These are phyloP conservation scores for Dendrolimus pini DNA, from an alignment of 2,888 invertebrate species.

Conservation along the genomic window DNA sequence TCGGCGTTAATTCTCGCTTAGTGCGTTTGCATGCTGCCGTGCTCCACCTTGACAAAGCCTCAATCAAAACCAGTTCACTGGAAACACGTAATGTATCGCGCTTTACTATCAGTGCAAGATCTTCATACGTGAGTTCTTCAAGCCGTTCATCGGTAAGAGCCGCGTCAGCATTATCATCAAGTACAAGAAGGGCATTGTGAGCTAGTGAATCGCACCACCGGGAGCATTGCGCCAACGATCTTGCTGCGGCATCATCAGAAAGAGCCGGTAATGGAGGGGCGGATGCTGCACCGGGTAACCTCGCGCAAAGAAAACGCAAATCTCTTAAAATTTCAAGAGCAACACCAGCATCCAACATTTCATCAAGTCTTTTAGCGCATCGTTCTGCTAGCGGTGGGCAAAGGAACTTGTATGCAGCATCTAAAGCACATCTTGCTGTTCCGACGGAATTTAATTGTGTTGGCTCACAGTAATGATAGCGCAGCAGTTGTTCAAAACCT, in stretches of 20 bases:
- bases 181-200: constrained; percentile 78
- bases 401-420: constrained; percentile 84
- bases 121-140: constrained; percentile 78
- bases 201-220: constrained; percentile 79
- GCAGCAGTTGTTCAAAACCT: constrained; percentile 80
- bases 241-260: constrained; percentile 49
- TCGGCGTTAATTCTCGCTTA: constrained; percentile 59
- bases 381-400: constrained; percentile 81
- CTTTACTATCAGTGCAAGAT: constrained; percentile 79
- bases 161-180: constrained; percentile 61
- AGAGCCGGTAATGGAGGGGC: constrained; percentile 67
- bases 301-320: constrained; percentile 64
- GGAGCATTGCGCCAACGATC: constrained; percentile 60
- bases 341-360: constrained; percentile 78
- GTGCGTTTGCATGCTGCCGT: constrained; percentile 62
- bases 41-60: constrained; percentile 77
- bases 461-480: constrained; percentile 80
- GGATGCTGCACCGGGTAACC: constrained; percentile 61
- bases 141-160: constrained; percentile 56
- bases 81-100: constrained; percentile 82
- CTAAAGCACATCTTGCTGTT: constrained; percentile 82
- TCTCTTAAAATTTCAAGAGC: constrained; percentile 81
- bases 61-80: constrained; percentile 78
- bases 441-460: constrained; percentile 78
- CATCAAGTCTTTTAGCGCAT: constrained; percentile 81